Percentiles rank a stretch among this genome's conserved stretches.
These are phyloP conservation scores for Sinodicranocentrus sp. DNA, from an alignment of 2,888 invertebrate species.

Conservation along the genomic window DNA sequence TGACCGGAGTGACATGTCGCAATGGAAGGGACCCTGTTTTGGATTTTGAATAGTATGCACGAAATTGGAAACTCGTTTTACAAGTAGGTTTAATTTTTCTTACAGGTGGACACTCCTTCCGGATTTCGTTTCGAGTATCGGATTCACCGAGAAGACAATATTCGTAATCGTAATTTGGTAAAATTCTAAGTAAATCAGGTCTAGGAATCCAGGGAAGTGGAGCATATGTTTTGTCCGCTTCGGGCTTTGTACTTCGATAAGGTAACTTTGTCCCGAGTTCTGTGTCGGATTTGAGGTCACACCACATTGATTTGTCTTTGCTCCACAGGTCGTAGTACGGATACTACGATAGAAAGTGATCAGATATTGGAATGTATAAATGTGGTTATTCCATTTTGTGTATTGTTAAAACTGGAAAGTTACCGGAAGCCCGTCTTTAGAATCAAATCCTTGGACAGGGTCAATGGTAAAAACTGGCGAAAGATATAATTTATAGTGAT, in stretches of 20 bases:
- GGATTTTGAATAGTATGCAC: background rate
- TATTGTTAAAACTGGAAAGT: background rate
- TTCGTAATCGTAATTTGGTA: constrained; percentile 13
- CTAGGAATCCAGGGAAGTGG: background rate
- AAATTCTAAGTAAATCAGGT: background rate
- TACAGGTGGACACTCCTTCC: constrained; percentile 2
- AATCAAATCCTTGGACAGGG: background rate
- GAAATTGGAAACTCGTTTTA: background rate
- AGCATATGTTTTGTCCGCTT: background rate
- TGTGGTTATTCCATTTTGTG: background rate
- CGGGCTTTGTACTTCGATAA: background rate
- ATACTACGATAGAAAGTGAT: background rate
- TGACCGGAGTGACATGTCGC: background rate
- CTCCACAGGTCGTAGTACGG: background rate
- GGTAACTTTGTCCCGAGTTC: background rate
- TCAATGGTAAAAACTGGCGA: background rate
- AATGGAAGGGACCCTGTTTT: constrained; percentile 1
- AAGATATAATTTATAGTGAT: background rate
- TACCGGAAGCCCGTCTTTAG: background rate
- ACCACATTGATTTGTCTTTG: background rate
- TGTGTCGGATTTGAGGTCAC: background rate
- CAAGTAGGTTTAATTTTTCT: background rate
- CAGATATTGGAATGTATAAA: too few relatives aligned
- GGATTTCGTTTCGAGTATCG: background rate
- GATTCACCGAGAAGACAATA: background rate